phyloP scores from a whole-genome alignment of 2,113 vertebrate species.

The Choloepus hoffmanni region DNA sequence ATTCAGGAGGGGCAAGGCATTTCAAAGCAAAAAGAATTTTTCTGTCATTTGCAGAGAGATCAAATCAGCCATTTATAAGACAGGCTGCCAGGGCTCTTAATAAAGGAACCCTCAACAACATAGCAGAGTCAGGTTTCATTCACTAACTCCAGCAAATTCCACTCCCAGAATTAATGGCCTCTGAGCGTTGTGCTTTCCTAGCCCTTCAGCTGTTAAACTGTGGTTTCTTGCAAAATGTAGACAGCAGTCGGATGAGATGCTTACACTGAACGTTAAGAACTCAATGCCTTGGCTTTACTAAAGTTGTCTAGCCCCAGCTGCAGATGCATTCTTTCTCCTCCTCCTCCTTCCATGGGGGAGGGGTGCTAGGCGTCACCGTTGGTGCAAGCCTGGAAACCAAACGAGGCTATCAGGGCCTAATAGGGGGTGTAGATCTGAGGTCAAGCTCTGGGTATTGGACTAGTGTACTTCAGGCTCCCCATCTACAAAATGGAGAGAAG shows the following conservation, averaged over 20 bases:
- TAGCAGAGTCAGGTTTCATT: slow-evolving; percentile 71
- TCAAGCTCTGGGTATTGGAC: background rate
- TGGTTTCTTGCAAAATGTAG: slow-evolving; percentile 67
- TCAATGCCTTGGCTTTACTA: background rate
- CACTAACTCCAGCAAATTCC: slow-evolving; percentile 68
- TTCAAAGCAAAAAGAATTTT: background rate
- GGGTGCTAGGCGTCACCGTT: background rate
- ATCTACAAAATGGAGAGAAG: background rate
- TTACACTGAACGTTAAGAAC: background rate
- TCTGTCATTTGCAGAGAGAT: background rate
- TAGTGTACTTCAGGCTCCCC: background rate
- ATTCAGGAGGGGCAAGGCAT: background rate
- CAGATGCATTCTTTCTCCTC: background rate
- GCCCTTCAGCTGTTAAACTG: slow-evolving; percentile 56
- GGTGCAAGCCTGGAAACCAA: background rate
- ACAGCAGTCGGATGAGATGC: slow-evolving; percentile 59
- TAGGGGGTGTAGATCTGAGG: background rate
- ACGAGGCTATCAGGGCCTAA: background rate
- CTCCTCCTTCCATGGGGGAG: background rate
- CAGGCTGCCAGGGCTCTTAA: background rate
- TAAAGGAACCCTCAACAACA: slow-evolving; percentile 50
- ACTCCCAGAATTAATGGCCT: slow-evolving; percentile 74
- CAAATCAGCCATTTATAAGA: background rate
- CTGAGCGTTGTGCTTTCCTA: slow-evolving; percentile 35
- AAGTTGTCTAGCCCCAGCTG: background rate